Evolutionary conservation across 2,888 invertebrate genomes (phyloP).

Genomic region (Lithophane socia): DNA sequence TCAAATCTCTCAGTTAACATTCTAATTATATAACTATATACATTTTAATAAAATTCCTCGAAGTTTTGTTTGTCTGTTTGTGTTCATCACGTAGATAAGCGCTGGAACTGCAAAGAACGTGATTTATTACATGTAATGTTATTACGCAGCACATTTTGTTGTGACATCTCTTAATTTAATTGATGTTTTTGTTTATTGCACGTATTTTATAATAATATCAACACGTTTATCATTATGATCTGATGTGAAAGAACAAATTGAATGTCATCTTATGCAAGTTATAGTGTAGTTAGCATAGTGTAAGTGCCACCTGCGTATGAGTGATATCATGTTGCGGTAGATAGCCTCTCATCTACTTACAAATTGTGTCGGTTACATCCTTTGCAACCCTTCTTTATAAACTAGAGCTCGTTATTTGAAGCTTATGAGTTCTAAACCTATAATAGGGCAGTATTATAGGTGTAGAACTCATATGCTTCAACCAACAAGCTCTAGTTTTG

Average conservation of each 20-base stretch:
- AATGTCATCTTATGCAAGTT: conserved; percentile 38
- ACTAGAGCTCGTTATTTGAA: too few species aligned
- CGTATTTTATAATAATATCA: conserved; percentile 54
- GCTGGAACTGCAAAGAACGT: conserved; percentile 37
- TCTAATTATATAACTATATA: conserved; percentile 37
- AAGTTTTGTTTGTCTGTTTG: conserved; percentile 58
- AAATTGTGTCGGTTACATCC: not conserved
- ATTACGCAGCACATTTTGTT: conserved; percentile 59
- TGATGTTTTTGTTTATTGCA: conserved; percentile 63
- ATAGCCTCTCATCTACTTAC: not conserved
- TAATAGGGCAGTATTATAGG: too few species aligned
- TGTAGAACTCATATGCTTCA: not conserved
- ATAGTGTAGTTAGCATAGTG: not conserved
- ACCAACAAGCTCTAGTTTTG: not conserved
- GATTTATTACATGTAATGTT: conserved; percentile 42
- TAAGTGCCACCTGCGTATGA: conserved; percentile 27
- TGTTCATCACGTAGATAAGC: conserved; percentile 64
- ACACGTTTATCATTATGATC: conserved; percentile 55
- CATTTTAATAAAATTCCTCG: conserved; percentile 40
- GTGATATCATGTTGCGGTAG: conserved; percentile 18
- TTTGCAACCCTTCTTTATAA: not conserved
- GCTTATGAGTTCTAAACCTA: too few species aligned
- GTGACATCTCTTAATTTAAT: conserved; percentile 41
- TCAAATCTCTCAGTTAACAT: conserved; percentile 23
- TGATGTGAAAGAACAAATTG: conserved; percentile 26